These are phyloP conservation scores for Daubentonia madagascariensis DNA, from an alignment of 2,113 vertebrate species.

Conservation along the genomic window DNA sequence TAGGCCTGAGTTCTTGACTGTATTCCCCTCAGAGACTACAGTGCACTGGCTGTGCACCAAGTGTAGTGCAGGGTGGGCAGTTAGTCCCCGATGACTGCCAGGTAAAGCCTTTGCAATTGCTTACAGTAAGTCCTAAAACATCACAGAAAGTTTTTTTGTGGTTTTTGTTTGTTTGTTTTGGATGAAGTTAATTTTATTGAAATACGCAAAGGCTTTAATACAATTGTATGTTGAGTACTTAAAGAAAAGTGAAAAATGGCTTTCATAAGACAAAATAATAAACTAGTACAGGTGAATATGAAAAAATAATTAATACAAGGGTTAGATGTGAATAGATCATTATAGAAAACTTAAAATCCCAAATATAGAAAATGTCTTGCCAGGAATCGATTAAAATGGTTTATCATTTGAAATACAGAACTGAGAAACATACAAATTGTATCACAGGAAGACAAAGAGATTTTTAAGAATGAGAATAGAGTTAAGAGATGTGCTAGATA, in stretches of 20 bases:
- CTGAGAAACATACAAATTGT: neutral
- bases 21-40: neutral
- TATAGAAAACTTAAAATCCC: neutral
- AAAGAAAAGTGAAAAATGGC: neutral
- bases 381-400: neutral
- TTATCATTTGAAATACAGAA: neutral
- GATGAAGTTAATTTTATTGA: neutral
- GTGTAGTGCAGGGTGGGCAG: neutral
- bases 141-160: neutral
- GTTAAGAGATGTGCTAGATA: neutral
- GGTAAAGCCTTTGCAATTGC: neutral
- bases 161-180: neutral
- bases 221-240: neutral
- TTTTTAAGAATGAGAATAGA: neutral
- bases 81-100: neutral
- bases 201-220: neutral
- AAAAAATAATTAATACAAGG: neutral
- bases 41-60: rapidly evolving
- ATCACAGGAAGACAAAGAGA: neutral
- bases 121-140: neutral
- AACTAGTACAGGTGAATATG: neutral
- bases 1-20: no score
- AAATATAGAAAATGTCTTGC: neutral
- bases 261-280: neutral
- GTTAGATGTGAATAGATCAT: neutral